Conservation (phyloP, 2,888 invertebrate species). For the Dendrolimus houi region DNA sequence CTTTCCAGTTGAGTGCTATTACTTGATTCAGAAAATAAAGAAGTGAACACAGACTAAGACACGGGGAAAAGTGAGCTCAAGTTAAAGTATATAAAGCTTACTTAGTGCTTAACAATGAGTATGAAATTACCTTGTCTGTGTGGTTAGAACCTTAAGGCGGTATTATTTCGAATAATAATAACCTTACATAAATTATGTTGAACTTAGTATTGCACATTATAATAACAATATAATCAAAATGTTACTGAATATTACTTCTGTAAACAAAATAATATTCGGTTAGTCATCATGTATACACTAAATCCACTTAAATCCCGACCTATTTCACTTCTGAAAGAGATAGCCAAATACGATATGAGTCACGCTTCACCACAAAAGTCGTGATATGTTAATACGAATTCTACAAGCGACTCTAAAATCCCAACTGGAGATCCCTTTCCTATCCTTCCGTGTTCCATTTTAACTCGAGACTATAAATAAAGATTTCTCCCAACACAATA, state of each 20-base stretch:
- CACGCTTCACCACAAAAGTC: not conserved
- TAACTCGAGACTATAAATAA: constrained; percentile 4
- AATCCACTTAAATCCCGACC: not conserved
- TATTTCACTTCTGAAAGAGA: not conserved
- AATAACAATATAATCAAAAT: not conserved
- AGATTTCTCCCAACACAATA: constrained; percentile 9
- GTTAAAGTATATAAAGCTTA: no score
- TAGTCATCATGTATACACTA: no score
- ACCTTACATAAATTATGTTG: not conserved
- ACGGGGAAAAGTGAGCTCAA: no score
- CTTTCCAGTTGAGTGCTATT: no score
- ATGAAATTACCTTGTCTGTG: no score
- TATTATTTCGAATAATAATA: constrained; percentile 1
- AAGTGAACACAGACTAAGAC: no score
- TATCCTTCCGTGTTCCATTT: constrained; percentile 7
- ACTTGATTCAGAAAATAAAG: no score
- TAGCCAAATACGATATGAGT: not conserved
- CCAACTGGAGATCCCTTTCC: not conserved
- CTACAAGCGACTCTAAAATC: not conserved
- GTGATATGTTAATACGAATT: not conserved
- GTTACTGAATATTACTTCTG: not conserved
- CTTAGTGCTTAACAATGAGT: no score
- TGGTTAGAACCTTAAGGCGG: not conserved
- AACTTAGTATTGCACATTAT: not conserved
- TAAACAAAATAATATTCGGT: constrained; percentile 6